A percentile compares a stretch with the other conserved stretches of the same genome.
Conservation (phyloP, 2,113 vertebrate species). For the Chunga burmeisteri region DNA sequence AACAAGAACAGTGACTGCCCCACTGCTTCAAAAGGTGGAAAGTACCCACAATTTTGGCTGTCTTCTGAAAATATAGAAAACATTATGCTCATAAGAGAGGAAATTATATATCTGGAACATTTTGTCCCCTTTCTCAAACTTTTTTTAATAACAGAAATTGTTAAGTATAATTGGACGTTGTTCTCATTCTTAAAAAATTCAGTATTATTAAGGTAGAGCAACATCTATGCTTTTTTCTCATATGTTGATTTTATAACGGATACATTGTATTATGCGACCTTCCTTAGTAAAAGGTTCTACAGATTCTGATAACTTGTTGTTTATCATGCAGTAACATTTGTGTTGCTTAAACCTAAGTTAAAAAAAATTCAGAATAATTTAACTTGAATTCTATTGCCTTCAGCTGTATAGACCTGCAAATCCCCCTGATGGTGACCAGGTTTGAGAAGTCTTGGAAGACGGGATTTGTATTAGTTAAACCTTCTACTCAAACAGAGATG, state of each 20-base stretch:
- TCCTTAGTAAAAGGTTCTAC: background rate
- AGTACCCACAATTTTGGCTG: background rate
- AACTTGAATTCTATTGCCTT: background rate
- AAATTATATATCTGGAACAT: background rate
- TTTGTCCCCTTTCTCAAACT: background rate
- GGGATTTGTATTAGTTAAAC: background rate
- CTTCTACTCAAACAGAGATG: background rate
- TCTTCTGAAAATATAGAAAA: background rate
- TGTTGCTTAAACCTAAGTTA: background rate
- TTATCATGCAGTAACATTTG: background rate
- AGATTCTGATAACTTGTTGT: background rate
- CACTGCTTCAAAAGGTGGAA: background rate
- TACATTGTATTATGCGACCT: background rate
- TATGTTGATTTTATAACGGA: background rate
- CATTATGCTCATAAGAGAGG: background rate
- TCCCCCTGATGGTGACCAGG: background rate
- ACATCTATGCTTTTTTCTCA: background rate
- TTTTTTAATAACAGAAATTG: background rate
- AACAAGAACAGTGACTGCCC: background rate
- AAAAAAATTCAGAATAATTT: background rate
- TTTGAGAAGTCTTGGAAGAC: background rate
- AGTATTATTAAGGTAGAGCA: background rate
- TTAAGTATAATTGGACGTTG: background rate
- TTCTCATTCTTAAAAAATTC: background rate
- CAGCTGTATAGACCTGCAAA: background rate